Base-by-base conservation (phyloP, 2,113 vertebrate genomes). In the Oreotrochilus melanogaster region DNA sequence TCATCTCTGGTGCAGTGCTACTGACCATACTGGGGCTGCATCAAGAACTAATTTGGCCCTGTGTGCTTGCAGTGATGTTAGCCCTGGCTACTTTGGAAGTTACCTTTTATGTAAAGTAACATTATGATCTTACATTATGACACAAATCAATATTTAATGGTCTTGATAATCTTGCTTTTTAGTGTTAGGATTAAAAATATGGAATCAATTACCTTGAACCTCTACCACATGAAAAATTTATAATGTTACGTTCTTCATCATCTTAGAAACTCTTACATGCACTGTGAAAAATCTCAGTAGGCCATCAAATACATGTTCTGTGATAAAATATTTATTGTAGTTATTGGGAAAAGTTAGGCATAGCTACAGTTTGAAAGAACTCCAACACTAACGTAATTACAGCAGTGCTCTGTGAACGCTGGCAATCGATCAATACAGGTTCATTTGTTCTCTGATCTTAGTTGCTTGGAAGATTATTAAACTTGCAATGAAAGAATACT, bases 281-380 rank as follows among this genome's bases (percentile, higher is more conserved):
- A 97, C 98, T 93, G 98, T 98, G 98, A 98, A 98, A 99, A 99
- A 98, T 98, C 98, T 99, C 98, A 97, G 98, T 98, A 99, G 99
- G 98, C 98, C 97, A 98, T 98, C 98, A 98, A 98, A 98, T 98
- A 98, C 98, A 98, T 98, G 98, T 98, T 98, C 98, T 99, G 98
- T 99, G 99, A 99, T 99, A 98, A 99, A 99, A 99, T 99, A 99
- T 99, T 99, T 98, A 99, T 99, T 97, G 93, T 97, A 97, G 98
- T 99, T 99, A 98, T 98, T 98, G 98, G 98, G 99, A 89, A 98
- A 98, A 98, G 98, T 98, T 98, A 97, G 97, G 94, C 92, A 98
- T 98, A 98, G 96, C 97, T 97, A 97, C 97, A 98, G 98, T 99
- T 98, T 99, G 98, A 99, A 99, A 99, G 98, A 98, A 97, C 97